Percentiles rank a stretch among this genome's conserved stretches.
phyloP scores from a whole-genome alignment of 1,140 invertebrate genomes.

The Hyles vespertilio region DNA sequence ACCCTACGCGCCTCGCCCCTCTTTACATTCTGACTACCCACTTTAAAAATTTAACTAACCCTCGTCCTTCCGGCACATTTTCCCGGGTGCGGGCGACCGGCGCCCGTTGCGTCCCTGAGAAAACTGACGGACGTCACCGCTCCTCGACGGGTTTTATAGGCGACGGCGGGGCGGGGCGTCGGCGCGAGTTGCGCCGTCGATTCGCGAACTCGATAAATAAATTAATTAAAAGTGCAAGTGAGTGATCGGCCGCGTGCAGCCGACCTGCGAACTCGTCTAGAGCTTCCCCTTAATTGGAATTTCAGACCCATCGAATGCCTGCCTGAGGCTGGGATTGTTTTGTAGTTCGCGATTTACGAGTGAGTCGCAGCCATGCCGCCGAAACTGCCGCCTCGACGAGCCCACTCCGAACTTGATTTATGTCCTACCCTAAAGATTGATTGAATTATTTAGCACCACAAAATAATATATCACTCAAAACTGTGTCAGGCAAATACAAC shows the following conservation, averaged over 20 bases:
- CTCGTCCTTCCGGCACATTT: constrained; percentile 56
- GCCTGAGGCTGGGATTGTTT: constrained; percentile 38
- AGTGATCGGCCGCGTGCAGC: constrained; percentile 66
- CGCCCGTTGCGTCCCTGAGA: constrained; percentile 58
- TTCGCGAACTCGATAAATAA: constrained; percentile 73
- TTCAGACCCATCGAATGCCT: constrained; percentile 42
- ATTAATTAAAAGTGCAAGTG: constrained; percentile 76
- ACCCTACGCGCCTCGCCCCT: constrained; percentile 40
- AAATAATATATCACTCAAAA: constrained; percentile 1
- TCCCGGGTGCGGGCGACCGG: constrained; percentile 46
- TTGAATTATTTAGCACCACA: constrained; percentile 1
- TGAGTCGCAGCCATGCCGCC: not conserved
- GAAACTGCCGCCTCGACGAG: not conserved
- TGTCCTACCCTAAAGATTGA: not conserved
- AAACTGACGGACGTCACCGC: constrained; percentile 66
- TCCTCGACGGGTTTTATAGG: constrained; percentile 59
- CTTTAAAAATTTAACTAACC: constrained; percentile 52
- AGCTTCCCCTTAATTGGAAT: constrained; percentile 66
- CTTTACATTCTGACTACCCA: constrained; percentile 39
- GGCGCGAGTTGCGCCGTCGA: constrained; percentile 71
- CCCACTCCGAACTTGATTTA: not conserved
- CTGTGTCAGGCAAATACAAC: constrained; percentile 3
- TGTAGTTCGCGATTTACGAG: constrained; percentile 26
- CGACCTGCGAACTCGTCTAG: constrained; percentile 55
- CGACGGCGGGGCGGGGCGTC: constrained; percentile 57